These are phyloP conservation scores for Parus major DNA, from an alignment of 2,113 vertebrate species.

Conservation along the genomic window DNA sequence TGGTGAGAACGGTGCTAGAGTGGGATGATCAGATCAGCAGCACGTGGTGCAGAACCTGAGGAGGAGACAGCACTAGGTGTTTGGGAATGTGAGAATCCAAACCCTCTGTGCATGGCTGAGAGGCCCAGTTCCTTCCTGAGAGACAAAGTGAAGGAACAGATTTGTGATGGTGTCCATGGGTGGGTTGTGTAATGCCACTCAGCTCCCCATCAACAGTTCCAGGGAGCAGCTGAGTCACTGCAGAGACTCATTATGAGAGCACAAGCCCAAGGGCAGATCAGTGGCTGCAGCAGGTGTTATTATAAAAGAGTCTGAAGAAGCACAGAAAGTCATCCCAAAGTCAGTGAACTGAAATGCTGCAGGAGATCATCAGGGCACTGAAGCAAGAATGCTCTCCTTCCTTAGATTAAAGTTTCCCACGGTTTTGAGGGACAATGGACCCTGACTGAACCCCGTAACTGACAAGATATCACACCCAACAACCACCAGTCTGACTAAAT, in stretches of 20 bases:
- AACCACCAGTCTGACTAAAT: background rate
- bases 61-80: background rate
- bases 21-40: background rate
- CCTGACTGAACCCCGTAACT: background rate
- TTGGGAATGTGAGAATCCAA: background rate
- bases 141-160: background rate
- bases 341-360: background rate
- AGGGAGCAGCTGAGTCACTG: constrained; percentile 12
- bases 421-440: background rate
- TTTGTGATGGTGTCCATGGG: background rate
- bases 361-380: background rate
- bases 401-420: background rate
- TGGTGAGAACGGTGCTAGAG: background rate
- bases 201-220: background rate
- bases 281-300: background rate
- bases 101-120: background rate
- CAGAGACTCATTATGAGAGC: background rate
- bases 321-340: background rate
- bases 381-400: background rate
- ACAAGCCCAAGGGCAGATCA: background rate
- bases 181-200: background rate
- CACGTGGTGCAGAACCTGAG: background rate
- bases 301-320: background rate
- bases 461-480: background rate
- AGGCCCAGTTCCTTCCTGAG: background rate